Evolutionary conservation across 2,888 invertebrate genomes (phyloP), one percentile per base, ranked within the genome.

Genomic region (Leptogaster cylindrica): DNA sequence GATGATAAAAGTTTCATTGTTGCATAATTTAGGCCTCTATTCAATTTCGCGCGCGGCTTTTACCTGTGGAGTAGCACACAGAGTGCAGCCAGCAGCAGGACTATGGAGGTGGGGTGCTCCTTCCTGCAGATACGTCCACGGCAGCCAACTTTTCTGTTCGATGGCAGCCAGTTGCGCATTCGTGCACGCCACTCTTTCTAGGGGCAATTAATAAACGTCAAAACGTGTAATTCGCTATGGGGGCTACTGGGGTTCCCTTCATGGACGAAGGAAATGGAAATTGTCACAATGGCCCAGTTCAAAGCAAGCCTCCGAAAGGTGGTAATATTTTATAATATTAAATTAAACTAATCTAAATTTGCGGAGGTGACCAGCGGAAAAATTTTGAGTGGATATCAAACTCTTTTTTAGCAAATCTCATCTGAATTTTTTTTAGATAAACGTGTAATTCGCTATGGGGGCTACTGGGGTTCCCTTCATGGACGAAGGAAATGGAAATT

Each of bases 161-260:
- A 33, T 5, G 10, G 12, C 55, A n/a, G 23, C 16, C 8, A 44
- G 14, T 7, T 25, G 23, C 48, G 50, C 28, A 44, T 61, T 41
- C 61, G 44, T 61, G n/a, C 44, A 20, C 20, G 65, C 33, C 31
- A 25, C 66, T 31, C 28, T 44, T 61, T 14, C n/a, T 44, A 61
- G 52, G 31, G 67, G 67, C 69, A 69, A 69, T 69, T 69, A 69
- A 69, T 69, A 69, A 69, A 67, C 67, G 69, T 69, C 69, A 67
- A 69, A 69, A 16, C 20, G 20, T 20, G 31, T 69, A 66, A 69
- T 66, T 69, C 66, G 69, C 65, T 68, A 65, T 65, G 68, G 55
- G 46, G 41, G 52, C 50, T 31, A 39, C 44, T 50, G 64, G n/a
- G n/a, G n/a, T n/a, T n/a, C n/a, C n/a, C n/a, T n/a, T n/a, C n/a